phyloP scores from a whole-genome alignment of 2,797 vertebrate genomes.

The Nasua narica region DNA sequence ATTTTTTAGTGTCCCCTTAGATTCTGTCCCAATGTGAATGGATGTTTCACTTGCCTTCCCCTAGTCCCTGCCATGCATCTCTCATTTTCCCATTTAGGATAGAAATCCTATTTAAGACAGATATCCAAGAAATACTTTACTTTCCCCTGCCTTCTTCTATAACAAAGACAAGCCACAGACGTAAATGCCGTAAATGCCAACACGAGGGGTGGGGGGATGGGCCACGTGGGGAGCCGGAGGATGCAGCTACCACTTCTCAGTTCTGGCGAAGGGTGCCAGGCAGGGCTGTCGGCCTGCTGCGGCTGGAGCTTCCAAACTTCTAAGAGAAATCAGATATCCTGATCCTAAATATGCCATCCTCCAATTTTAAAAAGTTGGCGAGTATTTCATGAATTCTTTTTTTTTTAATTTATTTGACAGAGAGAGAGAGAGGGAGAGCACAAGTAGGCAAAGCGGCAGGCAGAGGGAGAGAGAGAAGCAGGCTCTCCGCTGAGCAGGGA shows the following conservation, averaged over 20 bases:
- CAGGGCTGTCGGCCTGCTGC: neutral
- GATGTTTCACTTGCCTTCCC: neutral
- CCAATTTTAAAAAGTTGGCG: neutral
- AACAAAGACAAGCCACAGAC: neutral
- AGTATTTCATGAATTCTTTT: neutral
- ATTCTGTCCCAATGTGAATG: neutral
- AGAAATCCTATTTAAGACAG: neutral
- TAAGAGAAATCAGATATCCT: neutral
- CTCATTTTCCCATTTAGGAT: neutral
- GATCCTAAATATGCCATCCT: neutral
- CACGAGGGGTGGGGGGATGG: neutral
- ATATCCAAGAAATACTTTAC: neutral
- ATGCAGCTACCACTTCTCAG: rapidly evolving
- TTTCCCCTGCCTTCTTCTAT: neutral
- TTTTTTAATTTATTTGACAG: neutral
- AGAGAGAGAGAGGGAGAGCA: too few species aligned
- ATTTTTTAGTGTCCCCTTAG: neutral
- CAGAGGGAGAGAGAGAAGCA: too few species aligned
- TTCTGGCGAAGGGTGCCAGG: neutral
- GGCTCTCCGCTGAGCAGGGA: too few species aligned
- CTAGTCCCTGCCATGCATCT: neutral
- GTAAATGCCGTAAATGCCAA: too few species aligned
- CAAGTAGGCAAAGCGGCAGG: too few species aligned
- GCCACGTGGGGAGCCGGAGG: neutral
- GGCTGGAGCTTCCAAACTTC: neutral